Conservation (phyloP, 2,797 vertebrate genomes). For the Siniperca undulata region DNA sequence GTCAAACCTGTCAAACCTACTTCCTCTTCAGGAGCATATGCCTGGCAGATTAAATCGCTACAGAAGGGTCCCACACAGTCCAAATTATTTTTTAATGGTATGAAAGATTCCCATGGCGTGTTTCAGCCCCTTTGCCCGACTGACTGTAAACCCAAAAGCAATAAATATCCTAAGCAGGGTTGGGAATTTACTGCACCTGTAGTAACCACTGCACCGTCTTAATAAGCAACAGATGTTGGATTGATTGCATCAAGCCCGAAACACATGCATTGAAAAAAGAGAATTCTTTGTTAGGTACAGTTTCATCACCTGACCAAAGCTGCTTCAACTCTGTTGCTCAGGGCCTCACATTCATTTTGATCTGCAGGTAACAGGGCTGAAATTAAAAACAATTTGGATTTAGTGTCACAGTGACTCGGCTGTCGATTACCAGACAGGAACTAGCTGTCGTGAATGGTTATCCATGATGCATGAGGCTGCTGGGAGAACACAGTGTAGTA, state of each 20-base stretch:
- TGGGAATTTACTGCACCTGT: constrained; percentile 88
- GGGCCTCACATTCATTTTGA: constrained; percentile 61
- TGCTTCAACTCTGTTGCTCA: constrained; percentile 33
- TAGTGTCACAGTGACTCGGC: constrained; percentile 55
- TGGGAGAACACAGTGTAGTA: constrained; percentile 17
- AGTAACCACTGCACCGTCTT: constrained; percentile 75
- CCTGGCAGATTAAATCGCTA: constrained; percentile 65
- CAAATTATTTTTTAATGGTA: constrained; percentile 81
- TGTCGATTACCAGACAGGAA: constrained; percentile 69
- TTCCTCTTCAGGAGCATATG: constrained; percentile 58
- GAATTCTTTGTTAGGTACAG: constrained; percentile 72
- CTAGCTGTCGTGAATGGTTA: constrained; percentile 67
- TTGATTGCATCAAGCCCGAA: constrained; percentile 63
- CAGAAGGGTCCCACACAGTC: constrained; percentile 67
- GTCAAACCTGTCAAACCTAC: constrained; percentile 16
- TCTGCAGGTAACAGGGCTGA: constrained; percentile 57
- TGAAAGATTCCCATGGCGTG: constrained; percentile 74
- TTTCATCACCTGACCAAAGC: constrained; percentile 73
- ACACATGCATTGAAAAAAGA: constrained; percentile 49
- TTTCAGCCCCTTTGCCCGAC: constrained; percentile 59
- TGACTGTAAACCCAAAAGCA: constrained; percentile 82
- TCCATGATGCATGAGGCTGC: constrained; percentile 52
- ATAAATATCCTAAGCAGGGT: constrained; percentile 83
- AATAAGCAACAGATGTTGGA: constrained; percentile 85
- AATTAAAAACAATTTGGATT: constrained; percentile 77